Base-by-base conservation (phyloP, 2,797 vertebrate genomes). In the Danio aesculapii region DNA sequence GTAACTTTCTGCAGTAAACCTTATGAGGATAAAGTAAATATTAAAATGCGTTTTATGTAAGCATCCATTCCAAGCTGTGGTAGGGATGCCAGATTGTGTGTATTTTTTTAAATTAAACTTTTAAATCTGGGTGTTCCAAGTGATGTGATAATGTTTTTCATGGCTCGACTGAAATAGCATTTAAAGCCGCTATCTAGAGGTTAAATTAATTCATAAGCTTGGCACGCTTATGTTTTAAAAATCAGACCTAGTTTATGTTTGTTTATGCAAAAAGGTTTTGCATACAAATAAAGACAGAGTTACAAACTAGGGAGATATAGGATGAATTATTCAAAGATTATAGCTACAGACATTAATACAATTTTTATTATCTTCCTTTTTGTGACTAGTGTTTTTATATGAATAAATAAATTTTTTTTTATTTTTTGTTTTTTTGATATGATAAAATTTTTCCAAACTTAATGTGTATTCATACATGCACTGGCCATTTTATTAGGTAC, bases 1-100 rank as follows among this genome's bases (percentile, higher is more conserved):
- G 66, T 73, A 70, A 67, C 30, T 79, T 75, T 68, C 30, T 49
- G 10, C 39, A 43, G 55, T 70, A 72, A 79, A 83, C 43, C 19
- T 64, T 47, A 43, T 9, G 57, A 49, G 44, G 21, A 75, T 61
- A 78, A 76, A 62, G 47, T 63, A 71, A 79, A 79, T 63, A 71
- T 71, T 75, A 43, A 47, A 83, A 70, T 61, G 0, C 43, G 46
- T 66, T 64, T 67, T 6, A 52, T 63, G 63, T 52, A 58, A 66
- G 67, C 67, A 53, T 46, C 79, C 61, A 47, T 47, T 64, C 57
- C 14, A 74, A 67, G 12, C 41, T 43, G 46, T 9, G 43, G 55
- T 64, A 12, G 76, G 41, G 72, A 67, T 82, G 71, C 75, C 73
- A 50, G 12, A 69, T 71, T 59, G 61, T 63, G 58, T 47, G 52